Evolutionary conservation across 2,113 vertebrate species (phyloP).

Genomic region (Chlamydotis undulata): DNA sequence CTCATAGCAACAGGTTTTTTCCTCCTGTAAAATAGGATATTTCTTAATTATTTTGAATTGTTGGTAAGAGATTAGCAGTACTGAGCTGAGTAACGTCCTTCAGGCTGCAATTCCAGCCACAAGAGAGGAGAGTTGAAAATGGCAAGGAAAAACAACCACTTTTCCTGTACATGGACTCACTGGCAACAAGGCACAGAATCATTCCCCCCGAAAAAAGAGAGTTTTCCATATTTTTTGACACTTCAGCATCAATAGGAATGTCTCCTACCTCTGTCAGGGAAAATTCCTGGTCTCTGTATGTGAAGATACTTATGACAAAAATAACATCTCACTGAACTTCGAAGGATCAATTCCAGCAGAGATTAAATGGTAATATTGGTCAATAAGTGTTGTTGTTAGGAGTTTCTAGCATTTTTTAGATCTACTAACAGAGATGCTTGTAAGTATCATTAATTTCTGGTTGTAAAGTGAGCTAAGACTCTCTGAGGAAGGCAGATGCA

Average conservation of each 20-base stretch:
- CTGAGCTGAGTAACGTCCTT: constrained; percentile 21
- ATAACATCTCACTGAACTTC: neutral
- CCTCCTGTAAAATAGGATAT: constrained; percentile 42
- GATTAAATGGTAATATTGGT: neutral
- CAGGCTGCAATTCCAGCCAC: neutral
- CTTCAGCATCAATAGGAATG: neutral
- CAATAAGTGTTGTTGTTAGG: neutral
- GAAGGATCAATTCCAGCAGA: neutral
- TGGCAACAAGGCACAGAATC: neutral
- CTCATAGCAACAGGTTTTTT: constrained; percentile 4
- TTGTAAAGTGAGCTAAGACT: neutral
- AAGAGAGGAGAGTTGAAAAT: neutral
- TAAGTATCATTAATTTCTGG: neutral
- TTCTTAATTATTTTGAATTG: constrained; percentile 47
- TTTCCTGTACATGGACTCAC: neutral
- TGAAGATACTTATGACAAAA: neutral
- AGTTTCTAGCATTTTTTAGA: neutral
- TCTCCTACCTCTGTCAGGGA: neutral
- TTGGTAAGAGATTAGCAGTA: constrained; percentile 1
- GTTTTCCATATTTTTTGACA: neutral
- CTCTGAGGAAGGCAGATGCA: neutral
- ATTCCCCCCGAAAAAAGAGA: neutral
- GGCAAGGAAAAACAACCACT: neutral
- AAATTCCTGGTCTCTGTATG: neutral
- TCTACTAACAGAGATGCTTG: neutral